phyloP scores from a whole-genome alignment of 2,888 invertebrate genomes.

The Macrosiphum euphorbiae region DNA sequence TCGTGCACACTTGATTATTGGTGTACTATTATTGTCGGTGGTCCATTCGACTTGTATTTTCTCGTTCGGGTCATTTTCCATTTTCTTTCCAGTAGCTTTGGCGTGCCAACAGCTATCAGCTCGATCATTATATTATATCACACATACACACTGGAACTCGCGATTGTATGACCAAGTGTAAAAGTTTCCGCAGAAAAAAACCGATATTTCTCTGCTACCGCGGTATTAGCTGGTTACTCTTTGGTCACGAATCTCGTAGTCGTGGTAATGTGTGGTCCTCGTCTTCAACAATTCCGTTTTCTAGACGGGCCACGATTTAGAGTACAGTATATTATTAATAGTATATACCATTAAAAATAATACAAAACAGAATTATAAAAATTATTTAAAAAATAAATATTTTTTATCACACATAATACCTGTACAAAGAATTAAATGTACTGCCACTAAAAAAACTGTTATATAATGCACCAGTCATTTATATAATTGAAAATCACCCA shows the following conservation, averaged over 20 bases:
- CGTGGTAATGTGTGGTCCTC: no score
- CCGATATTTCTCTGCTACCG: not conserved
- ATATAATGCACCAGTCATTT: no score
- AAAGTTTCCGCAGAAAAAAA: not conserved
- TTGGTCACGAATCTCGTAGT: not conserved
- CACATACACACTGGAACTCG: not conserved
- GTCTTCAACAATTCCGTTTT: not conserved
- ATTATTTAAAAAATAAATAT: no score
- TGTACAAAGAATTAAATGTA: no score
- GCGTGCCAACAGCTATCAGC: not conserved
- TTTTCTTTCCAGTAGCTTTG: not conserved
- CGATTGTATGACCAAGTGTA: not conserved
- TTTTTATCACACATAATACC: no score
- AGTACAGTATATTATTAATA: no score
- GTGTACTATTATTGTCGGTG: not conserved
- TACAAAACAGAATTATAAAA: no score
- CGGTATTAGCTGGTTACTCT: not conserved
- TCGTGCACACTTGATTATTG: not conserved
- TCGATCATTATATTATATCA: not conserved
- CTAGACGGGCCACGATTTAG: not conserved
- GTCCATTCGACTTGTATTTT: not conserved
- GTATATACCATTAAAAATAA: no score
- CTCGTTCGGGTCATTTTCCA: not conserved
- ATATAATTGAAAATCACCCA: no score
- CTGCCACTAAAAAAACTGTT: no score